Conservation (phyloP, 1,140 invertebrate species). For the Matsumurasca onukii region DNA sequence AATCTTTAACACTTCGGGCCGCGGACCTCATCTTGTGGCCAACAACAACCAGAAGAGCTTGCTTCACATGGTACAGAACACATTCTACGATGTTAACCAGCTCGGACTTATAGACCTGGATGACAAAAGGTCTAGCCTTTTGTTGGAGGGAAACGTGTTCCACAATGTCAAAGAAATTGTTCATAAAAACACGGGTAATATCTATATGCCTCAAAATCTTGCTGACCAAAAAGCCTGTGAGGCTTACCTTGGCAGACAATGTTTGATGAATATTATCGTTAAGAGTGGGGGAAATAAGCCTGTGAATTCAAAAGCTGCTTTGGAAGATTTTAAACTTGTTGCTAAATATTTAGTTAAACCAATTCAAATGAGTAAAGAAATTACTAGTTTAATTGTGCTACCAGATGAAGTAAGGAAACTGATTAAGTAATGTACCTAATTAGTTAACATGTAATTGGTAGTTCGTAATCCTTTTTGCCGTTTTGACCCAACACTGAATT, state of each 20-base stretch:
- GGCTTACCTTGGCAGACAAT: neutral
- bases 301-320: neutral
- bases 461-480: too few species aligned
- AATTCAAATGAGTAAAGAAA: neutral
- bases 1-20: constrained; percentile 1
- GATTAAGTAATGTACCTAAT: too few species aligned
- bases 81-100: neutral
- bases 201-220: neutral
- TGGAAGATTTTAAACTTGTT: neutral
- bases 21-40: constrained; percentile 6
- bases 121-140: neutral
- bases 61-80: constrained; percentile 9
- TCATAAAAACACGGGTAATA: neutral
- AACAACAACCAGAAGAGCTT: neutral
- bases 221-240: neutral
- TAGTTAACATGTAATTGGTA: too few species aligned
- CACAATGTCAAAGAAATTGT: neutral
- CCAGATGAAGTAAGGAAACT: neutral
- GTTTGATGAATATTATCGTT: neutral
- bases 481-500: too few species aligned
- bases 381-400: neutral
- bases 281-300: neutral
- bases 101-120: constrained; percentile 8
- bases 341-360: neutral
- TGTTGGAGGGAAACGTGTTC: constrained; percentile 9